Percentiles rank a stretch among this genome's conserved stretches.
Evolutionary conservation across 1,140 invertebrate genomes (phyloP).

Genomic region (Tribolium madens): DNA sequence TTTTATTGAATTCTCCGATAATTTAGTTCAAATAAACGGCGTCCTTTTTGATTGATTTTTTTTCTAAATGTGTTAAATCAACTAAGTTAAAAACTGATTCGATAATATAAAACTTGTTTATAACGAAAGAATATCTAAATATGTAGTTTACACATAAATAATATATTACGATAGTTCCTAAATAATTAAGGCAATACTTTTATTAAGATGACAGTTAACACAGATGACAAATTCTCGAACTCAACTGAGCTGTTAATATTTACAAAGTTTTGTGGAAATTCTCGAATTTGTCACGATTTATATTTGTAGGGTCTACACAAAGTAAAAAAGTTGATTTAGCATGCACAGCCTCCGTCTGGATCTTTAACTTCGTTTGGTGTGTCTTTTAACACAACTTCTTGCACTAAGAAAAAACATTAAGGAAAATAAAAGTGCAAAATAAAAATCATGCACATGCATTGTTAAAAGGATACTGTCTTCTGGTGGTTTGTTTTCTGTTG

Average conservation of each 20-base stretch:
- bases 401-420: conserved; percentile 78
- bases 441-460: conserved; percentile 45
- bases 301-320: conserved; percentile 23
- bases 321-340: conserved; percentile 69
- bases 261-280: conserved; percentile 11
- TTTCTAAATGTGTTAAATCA: conserved; percentile 12
- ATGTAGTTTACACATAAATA: conserved; percentile 37
- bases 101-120: background rate
- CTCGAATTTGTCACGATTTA: conserved; percentile 1
- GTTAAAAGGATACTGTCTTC: conserved; percentile 95
- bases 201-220: conserved; percentile 13
- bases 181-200: conserved; percentile 26
- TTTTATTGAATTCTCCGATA: background rate
- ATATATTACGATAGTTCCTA: conserved; percentile 31
- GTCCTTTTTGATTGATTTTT: background rate
- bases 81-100: background rate
- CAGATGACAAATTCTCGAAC: conserved; percentile 5
- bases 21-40: conserved; percentile 14
- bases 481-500: conserved; percentile 91
- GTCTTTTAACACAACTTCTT: conserved; percentile 97
- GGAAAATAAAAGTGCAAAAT: conserved; percentile 59
- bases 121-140: conserved; percentile 20
- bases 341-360: conserved; percentile 91
- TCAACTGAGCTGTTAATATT: background rate
- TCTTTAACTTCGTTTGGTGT: conserved; percentile 92